These are phyloP conservation scores for Trachelus tabidus DNA, from an alignment of 2,888 invertebrate genomes.

Conservation along the genomic window DNA sequence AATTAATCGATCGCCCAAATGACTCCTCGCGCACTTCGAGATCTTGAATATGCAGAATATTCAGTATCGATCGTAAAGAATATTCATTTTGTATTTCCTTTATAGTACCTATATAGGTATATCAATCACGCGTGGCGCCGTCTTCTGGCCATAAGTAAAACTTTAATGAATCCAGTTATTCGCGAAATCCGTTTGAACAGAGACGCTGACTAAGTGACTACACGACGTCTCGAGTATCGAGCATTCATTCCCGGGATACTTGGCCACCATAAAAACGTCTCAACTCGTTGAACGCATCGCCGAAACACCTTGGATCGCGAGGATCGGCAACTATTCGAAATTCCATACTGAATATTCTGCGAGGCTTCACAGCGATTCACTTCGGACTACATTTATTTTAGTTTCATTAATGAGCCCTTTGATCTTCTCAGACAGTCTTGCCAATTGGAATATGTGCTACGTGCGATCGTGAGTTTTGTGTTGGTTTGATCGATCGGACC, in stretches of 20 bases:
- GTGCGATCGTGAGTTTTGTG: not conserved
- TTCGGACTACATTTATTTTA: not conserved
- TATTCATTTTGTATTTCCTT: not conserved
- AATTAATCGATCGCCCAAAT: not conserved
- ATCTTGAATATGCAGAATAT: not conserved
- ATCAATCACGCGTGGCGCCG: not conserved
- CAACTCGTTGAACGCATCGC: too few relatives aligned
- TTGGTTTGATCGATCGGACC: not conserved
- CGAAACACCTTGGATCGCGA: not conserved
- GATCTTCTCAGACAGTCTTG: not conserved
- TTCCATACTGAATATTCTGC: not conserved
- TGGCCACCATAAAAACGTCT: conserved; percentile 11
- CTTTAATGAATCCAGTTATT: conserved; percentile 9
- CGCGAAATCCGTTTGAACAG: conserved; percentile 13
- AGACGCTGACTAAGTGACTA: conserved; percentile 10
- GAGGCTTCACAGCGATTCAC: not conserved
- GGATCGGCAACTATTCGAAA: not conserved
- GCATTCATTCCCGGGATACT: conserved; percentile 16
- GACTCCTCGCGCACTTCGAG: not conserved
- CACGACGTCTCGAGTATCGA: not conserved
- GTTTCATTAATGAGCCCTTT: too few relatives aligned
- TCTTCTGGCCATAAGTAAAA: not conserved
- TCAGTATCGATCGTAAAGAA: not conserved
- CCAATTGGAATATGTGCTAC: not conserved
- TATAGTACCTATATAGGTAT: not conserved